A percentile compares a stretch with the other conserved stretches of the same genome.
phyloP scores from a whole-genome alignment of 1,140 invertebrate genomes.

The Platorchestia sp. region DNA sequence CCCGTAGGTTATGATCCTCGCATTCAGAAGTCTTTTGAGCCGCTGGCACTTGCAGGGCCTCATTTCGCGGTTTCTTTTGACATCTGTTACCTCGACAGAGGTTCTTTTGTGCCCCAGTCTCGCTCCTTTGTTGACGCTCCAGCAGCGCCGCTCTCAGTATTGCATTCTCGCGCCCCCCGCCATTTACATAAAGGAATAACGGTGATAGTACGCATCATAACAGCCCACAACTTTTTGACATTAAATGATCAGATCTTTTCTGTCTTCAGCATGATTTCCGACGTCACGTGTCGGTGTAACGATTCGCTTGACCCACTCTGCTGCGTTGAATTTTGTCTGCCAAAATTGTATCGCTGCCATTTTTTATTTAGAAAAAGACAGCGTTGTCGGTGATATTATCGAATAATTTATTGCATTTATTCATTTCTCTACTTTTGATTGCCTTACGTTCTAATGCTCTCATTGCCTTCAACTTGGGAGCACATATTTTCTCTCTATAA shows the following conservation, averaged over 20 bases:
- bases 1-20: background rate
- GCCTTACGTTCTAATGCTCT: background rate
- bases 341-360: background rate
- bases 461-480: background rate
- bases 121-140: background rate
- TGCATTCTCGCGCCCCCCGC: background rate
- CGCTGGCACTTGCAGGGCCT: background rate
- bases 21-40: background rate
- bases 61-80: background rate
- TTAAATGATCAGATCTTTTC: background rate
- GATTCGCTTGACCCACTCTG: background rate
- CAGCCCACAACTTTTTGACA: background rate
- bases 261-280: background rate
- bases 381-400: background rate
- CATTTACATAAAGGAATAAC: background rate
- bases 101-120: background rate
- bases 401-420: background rate
- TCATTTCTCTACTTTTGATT: background rate
- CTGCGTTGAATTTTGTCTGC: background rate
- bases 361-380: too few relatives aligned
- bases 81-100: constrained; percentile 6
- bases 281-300: background rate
- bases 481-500: background rate
- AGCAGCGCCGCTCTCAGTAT: background rate
- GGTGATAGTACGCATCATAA: background rate